phyloP scores from a whole-genome alignment of 2,797 vertebrate genomes.

The Malacoraja senta region DNA sequence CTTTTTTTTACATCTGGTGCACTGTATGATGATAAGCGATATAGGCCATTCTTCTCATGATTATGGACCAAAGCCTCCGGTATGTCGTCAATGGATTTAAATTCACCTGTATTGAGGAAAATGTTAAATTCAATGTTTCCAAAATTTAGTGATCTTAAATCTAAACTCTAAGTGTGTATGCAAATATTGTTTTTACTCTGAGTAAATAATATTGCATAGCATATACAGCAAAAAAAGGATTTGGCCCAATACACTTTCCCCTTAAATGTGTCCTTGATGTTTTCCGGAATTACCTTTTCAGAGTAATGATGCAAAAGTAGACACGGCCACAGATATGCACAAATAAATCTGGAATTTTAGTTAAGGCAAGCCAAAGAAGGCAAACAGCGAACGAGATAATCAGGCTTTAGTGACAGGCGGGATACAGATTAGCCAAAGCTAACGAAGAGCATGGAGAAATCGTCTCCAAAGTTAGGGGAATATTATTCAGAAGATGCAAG shows the following conservation, averaged over 20 bases:
- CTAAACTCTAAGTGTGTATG: background rate
- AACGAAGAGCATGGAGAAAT: background rate
- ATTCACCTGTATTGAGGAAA: conserved; percentile 63
- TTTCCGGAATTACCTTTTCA: background rate
- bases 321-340: background rate
- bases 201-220: background rate
- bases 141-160: conserved; percentile 21
- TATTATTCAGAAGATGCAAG: background rate
- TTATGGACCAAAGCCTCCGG: conserved; percentile 91
- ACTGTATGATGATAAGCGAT: conserved; percentile 81
- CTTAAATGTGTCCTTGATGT: background rate
- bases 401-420: background rate
- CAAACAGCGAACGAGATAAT: background rate
- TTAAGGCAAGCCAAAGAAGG: background rate
- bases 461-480: background rate
- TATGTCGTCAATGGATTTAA: conserved; percentile 81
- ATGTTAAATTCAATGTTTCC: conserved; percentile 39
- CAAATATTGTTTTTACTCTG: background rate
- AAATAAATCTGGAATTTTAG: background rate
- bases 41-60: conserved; percentile 90
- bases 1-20: conserved; percentile 73
- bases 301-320: background rate
- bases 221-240: background rate
- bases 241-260: background rate
- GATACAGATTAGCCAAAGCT: background rate